These are phyloP conservation scores for Phrynocephalus vlangalii DNA, from an alignment of 2,797 vertebrate genomes.

Conservation along the genomic window DNA sequence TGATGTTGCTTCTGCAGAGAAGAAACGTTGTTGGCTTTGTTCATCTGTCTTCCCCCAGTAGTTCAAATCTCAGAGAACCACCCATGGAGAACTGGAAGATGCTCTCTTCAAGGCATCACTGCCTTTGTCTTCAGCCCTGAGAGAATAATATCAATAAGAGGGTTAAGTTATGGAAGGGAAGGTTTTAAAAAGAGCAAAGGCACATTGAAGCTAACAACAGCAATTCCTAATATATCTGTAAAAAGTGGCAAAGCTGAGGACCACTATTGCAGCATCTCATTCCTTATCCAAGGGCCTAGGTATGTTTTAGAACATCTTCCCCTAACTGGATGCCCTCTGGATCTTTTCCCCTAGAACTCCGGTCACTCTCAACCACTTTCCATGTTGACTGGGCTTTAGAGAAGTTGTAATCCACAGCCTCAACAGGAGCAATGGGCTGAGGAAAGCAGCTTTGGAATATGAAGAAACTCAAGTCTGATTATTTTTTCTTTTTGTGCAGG, in stretches of 20 bases:
- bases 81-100: slow-evolving; percentile 66
- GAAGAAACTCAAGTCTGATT: not conserved
- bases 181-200: slow-evolving; percentile 23
- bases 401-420: too few species aligned
- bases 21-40: slow-evolving; percentile 39
- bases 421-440: not conserved
- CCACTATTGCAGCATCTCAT: not conserved
- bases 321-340: not conserved
- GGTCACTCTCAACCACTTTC: too few species aligned
- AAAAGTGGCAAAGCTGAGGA: not conserved
- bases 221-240: not conserved
- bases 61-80: slow-evolving; percentile 71
- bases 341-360: too few species aligned
- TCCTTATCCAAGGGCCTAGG: not conserved
- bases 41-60: slow-evolving; percentile 69
- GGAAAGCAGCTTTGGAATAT: not conserved
- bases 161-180: not conserved
- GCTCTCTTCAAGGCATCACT: slow-evolving; percentile 59
- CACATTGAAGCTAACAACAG: not conserved
- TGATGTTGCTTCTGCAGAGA: slow-evolving; percentile 47
- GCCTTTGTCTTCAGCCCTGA: slow-evolving; percentile 56
- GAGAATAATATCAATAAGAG: slow-evolving; percentile 56
- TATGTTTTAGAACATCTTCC: not conserved
- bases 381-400: too few species aligned
- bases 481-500: too few species aligned